Evolutionary conservation across 2,113 vertebrate species (phyloP).

Genomic region (Mesembrinibis cayennensis): DNA sequence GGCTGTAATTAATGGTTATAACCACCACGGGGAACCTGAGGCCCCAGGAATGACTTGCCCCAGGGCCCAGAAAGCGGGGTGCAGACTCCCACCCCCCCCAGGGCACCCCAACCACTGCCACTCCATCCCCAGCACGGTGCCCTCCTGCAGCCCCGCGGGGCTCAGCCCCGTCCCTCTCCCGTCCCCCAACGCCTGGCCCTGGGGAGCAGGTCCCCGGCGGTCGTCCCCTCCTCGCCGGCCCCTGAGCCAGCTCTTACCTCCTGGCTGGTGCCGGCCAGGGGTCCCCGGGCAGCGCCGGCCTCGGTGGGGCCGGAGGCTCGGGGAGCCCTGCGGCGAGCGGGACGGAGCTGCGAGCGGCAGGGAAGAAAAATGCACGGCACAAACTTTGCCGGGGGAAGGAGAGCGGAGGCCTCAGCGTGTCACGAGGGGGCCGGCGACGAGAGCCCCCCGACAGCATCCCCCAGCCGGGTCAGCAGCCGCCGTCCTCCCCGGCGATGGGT

Average conservation of each 20-base stretch:
- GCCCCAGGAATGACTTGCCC: background rate
- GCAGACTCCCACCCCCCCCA: background rate
- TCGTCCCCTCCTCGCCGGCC: background rate
- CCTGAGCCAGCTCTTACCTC: conserved; percentile 9
- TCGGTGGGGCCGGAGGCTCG: background rate
- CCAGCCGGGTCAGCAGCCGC: background rate
- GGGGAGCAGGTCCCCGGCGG: background rate
- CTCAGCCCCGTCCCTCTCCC: background rate
- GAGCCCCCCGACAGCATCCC: background rate
- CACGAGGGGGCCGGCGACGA: rapidly evolving
- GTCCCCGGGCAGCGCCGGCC: background rate
- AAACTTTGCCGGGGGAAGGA: background rate
- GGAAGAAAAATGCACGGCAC: background rate
- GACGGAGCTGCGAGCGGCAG: background rate
- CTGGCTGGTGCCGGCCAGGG: background rate
- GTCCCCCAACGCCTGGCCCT: background rate
- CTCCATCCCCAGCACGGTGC: background rate
- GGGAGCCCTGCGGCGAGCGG: background rate
- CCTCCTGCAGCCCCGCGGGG: background rate
- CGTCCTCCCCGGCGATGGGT: background rate
- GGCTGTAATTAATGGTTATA: background rate
- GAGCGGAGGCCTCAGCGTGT: background rate
- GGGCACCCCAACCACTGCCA: background rate
- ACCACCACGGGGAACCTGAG: background rate
- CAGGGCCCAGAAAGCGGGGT: background rate